A percentile compares a stretch with the other conserved stretches of the same genome.
phyloP scores from a whole-genome alignment of 2,113 vertebrate genomes.

The Dinomys branickii region DNA sequence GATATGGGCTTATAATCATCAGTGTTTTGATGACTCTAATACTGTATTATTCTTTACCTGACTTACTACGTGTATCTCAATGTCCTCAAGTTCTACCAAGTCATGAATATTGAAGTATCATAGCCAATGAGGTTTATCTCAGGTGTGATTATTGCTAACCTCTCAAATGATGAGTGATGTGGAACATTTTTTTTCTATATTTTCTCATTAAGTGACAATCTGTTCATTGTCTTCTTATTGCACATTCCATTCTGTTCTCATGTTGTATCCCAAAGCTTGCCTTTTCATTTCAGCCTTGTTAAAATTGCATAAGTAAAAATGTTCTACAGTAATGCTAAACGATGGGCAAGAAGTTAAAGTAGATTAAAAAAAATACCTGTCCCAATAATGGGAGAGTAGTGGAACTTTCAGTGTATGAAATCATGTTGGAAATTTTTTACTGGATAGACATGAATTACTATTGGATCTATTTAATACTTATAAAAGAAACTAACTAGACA shows the following conservation, averaged over 20 bases:
- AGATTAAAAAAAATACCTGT: background rate
- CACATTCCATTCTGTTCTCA: too few species aligned
- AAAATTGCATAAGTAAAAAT: background rate
- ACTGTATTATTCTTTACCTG: background rate
- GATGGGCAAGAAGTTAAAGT: background rate
- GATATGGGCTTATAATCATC: background rate
- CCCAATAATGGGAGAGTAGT: background rate
- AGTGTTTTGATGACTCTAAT: background rate
- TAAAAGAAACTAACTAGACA: slow-evolving; percentile 53
- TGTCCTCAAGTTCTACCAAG: background rate
- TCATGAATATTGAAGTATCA: too few species aligned
- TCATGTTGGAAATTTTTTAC: background rate
- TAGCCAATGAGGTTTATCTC: too few species aligned
- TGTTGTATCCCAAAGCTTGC: background rate
- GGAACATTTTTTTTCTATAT: too few species aligned
- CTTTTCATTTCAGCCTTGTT: background rate
- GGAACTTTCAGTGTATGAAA: background rate
- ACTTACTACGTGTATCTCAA: background rate
- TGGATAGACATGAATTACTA: background rate
- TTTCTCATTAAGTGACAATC: too few species aligned
- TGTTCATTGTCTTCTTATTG: too few species aligned
- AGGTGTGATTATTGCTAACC: too few species aligned
- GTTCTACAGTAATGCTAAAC: background rate
- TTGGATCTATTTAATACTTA: slow-evolving; percentile 33
- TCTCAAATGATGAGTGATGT: too few species aligned